Conservation (phyloP, 2,888 invertebrate species). For the Calameuta pallipes region DNA sequence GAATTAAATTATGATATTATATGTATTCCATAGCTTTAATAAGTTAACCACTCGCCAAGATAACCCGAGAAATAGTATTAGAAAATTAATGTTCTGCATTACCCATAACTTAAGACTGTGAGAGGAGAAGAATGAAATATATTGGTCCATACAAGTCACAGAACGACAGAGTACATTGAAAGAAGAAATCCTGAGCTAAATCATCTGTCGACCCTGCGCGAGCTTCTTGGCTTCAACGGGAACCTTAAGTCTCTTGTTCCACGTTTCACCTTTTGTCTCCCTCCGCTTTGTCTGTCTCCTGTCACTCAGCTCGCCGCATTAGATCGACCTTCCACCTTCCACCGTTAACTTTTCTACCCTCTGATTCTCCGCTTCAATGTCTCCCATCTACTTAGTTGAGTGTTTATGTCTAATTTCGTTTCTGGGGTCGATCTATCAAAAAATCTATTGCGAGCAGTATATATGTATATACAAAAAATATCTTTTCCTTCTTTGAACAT, state of each 20-base stretch:
- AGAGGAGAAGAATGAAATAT: too few relatives aligned
- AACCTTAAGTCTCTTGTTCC: conserved; percentile 51
- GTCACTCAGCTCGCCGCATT: conserved; percentile 52
- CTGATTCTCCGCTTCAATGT: not conserved
- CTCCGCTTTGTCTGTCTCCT: conserved; percentile 47
- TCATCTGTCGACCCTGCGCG: conserved; percentile 51
- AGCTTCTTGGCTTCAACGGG: conserved; percentile 38
- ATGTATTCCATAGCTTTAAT: too few relatives aligned
- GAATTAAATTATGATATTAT: too few relatives aligned
- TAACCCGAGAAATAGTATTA: too few relatives aligned
- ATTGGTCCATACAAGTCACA: not conserved
- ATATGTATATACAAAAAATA: not conserved
- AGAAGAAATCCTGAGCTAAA: conserved; percentile 53
- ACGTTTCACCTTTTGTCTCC: conserved; percentile 43
- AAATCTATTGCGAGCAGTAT: conserved; percentile 18
- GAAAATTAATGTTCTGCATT: too few relatives aligned
- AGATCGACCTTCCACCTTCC: conserved; percentile 36
- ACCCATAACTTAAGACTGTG: too few relatives aligned
- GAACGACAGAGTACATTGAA: conserved; percentile 42
- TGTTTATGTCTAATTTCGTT: conserved; percentile 56
- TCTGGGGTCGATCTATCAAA: conserved; percentile 50
- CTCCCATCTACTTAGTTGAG: conserved; percentile 34
- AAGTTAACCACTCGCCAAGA: too few relatives aligned
- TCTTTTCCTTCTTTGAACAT: not conserved
- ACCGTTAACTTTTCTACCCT: conserved; percentile 3